A percentile compares a stretch with the other conserved stretches of the same genome.
These are phyloP conservation scores for Xiphorhynchus erythropygius DNA, from an alignment of 2,797 vertebrate species.

Conservation along the genomic window DNA sequence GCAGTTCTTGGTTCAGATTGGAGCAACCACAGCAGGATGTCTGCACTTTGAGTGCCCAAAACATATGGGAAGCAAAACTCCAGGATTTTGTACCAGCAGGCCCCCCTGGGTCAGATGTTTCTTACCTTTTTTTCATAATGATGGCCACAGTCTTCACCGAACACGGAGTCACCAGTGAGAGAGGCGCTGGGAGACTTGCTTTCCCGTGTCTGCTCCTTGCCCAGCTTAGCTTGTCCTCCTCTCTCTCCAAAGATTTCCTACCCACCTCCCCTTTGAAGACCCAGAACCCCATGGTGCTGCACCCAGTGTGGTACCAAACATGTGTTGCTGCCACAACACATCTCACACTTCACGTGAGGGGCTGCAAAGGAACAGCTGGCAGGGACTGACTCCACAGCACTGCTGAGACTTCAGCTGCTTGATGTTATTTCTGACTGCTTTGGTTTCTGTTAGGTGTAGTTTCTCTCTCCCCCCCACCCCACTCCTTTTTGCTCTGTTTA, in stretches of 20 bases:
- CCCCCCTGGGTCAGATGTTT: background rate
- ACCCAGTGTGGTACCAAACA: accelerated
- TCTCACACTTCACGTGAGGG: accelerated
- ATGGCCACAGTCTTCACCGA: background rate
- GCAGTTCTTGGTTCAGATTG: background rate
- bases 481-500: background rate
- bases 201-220: background rate
- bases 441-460: background rate
- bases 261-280: background rate
- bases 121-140: background rate
- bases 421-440: background rate
- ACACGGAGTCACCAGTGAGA: background rate
- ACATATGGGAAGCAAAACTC: background rate
- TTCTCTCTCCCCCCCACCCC: too few species aligned
- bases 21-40: accelerated
- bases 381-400: background rate
- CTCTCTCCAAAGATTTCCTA: background rate
- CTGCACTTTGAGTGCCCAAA: background rate
- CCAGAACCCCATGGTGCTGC: background rate
- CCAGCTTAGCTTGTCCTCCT: background rate
- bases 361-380: background rate
- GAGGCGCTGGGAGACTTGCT: background rate
- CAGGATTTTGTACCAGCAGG: background rate
- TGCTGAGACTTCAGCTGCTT: background rate
- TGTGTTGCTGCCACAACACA: accelerated